phyloP scores from a whole-genome alignment of 2,888 invertebrate species.

The Corythucha ciliata region DNA sequence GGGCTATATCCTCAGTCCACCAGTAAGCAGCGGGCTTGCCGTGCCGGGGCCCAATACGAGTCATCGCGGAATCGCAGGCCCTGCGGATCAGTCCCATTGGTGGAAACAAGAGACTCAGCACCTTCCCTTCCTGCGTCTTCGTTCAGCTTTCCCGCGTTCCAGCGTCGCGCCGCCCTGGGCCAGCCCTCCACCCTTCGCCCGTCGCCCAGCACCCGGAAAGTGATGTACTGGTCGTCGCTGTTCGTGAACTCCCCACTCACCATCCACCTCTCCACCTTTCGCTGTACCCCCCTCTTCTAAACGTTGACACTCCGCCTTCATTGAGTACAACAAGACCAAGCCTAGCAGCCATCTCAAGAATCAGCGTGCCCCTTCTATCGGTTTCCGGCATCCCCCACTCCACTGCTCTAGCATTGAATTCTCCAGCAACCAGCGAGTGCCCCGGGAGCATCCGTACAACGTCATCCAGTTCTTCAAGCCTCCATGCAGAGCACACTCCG shows the following conservation, averaged over 20 bases:
- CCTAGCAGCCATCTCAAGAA: constrained; percentile 33
- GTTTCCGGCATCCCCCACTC: constrained; percentile 34
- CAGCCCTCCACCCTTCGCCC: too few relatives aligned
- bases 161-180: background rate
- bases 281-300: constrained; percentile 2
- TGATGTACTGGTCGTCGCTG: constrained; percentile 31
- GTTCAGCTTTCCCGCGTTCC: constrained; percentile 1
- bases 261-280: background rate
- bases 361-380: constrained; percentile 31
- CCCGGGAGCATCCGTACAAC: constrained; percentile 6
- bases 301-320: constrained; percentile 2
- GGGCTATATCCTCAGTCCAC: constrained; percentile 34
- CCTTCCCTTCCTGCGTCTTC: background rate
- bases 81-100: too few relatives aligned
- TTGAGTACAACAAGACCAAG: constrained; percentile 29
- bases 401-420: constrained; percentile 31
- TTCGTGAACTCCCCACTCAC: constrained; percentile 20
- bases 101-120: background rate
- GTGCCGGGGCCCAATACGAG: constrained; percentile 10
- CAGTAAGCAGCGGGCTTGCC: constrained; percentile 29
- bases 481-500: constrained; percentile 15
- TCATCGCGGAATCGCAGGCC: constrained; percentile 25
- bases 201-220: background rate
- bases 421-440: constrained; percentile 25
- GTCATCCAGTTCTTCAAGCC: constrained; percentile 11